Base-by-base conservation (phyloP, 2,797 vertebrate species). In the Hoplostethus mediterraneus region DNA sequence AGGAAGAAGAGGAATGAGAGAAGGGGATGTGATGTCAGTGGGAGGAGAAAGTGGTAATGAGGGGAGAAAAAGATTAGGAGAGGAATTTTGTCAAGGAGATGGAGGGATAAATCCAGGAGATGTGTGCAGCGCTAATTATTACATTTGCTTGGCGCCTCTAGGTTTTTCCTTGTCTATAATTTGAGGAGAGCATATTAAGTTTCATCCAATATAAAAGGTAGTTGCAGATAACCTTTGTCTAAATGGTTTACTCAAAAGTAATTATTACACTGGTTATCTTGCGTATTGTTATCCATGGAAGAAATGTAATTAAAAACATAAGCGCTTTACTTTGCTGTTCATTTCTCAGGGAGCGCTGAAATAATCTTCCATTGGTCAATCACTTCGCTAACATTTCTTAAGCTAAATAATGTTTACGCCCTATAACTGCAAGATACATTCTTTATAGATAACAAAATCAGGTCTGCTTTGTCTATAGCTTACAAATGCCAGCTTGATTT, bases 231-330 rank as follows among this genome's bases (percentile, higher is more conserved):
- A 66, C 56, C 66, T 62, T 66, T 65, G 12, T 30, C 42, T 12
- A 42, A 42, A 42, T 11, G 12, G 10, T 75, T 60, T 55, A 67
- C 69, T 75, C n/a, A n/a, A 36, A 73, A 71, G 62, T 69, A 72
- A 79, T 81, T 79, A 79, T 58, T 31, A 6, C 40, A 61, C 9
- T n/a, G 57, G 30, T 38, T 60, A 68, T 77, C 54, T 59, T 25
- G 45, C 5, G 40, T 68, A 28, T 25, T 47, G 38, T 63, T 53
- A 66, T 71, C 53, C 17, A 14, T 63, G 17, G 56, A 45, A 69
- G 31, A 47, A 14, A 45, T 45, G 5, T 14, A 44, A 44, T 44
- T 44, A 45, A 72, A 44, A 70, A 64, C 16, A 61, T n/a, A 75
- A 61, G 40, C 61, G 17, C 17, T 13, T 40, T 58, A 17, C 14